Conservation (phyloP, 1,140 invertebrate species). For the Teleogryllus occipitalis region DNA sequence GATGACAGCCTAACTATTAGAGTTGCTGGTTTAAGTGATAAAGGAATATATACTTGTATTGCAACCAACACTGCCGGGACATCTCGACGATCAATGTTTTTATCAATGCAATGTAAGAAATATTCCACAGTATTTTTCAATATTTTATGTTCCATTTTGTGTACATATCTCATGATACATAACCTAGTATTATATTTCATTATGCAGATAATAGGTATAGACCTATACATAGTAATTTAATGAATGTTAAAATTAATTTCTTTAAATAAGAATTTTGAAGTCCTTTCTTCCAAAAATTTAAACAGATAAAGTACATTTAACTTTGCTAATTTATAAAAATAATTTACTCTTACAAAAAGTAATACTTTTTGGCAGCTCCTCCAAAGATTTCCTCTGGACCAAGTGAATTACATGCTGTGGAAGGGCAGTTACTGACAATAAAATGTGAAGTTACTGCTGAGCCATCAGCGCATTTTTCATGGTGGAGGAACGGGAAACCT, state of each 20-base stretch:
- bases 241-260: too few species aligned
- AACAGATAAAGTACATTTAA: too few species aligned
- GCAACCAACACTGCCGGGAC: conserved; percentile 28
- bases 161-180: not conserved
- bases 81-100: conserved; percentile 17
- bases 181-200: not conserved
- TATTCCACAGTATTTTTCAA: not conserved
- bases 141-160: not conserved
- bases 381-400: conserved; percentile 21
- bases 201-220: not conserved
- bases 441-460: conserved; percentile 25
- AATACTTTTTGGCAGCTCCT: conserved; percentile 17
- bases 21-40: conserved; percentile 13
- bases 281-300: too few species aligned
- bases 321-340: not conserved
- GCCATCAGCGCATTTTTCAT: conserved; percentile 22
- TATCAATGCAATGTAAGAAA: conserved; percentile 26
- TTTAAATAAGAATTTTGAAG: too few species aligned
- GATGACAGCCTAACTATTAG: conserved; percentile 18
- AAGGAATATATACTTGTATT: conserved; percentile 18
- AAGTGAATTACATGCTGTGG: conserved; percentile 14
- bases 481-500: conserved; percentile 20
- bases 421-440: conserved; percentile 24
- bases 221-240: too few species aligned
- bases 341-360: not conserved